Evolutionary conservation across 1,140 invertebrate genomes (phyloP).

Genomic region (Homarus americanus): DNA sequence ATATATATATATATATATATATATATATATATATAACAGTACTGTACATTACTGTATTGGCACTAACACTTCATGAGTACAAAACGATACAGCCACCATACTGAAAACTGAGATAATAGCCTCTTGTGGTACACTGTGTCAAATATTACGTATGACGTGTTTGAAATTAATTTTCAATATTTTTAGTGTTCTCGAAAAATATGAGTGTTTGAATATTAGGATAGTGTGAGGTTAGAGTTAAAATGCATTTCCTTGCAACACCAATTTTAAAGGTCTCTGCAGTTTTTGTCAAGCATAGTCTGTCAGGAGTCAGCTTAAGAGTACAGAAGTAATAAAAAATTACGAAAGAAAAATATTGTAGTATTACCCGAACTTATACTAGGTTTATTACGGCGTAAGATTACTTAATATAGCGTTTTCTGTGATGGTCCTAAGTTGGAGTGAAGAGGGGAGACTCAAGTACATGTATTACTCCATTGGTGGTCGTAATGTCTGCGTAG

Average conservation of each 20-base stretch:
- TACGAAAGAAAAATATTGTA: neutral
- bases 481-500: constrained; percentile 54
- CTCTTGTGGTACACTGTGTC: neutral
- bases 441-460: constrained; percentile 59
- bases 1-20: too few species aligned
- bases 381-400: neutral
- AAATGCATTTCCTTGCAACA: too few species aligned
- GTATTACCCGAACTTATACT: neutral
- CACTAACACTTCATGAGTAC: too few species aligned
- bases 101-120: neutral
- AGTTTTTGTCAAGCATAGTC: neutral
- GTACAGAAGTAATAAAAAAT: neutral
- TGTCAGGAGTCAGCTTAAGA: neutral
- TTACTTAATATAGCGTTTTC: constrained; percentile 5
- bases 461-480: constrained; percentile 59
- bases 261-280: too few species aligned
- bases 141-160: neutral
- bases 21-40: too few species aligned
- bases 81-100: neutral
- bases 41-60: too few species aligned
- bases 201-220: too few species aligned
- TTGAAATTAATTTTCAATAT: too few species aligned
- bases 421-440: constrained; percentile 36
- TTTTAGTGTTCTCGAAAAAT: too few species aligned
- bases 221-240: too few species aligned